Evolutionary conservation across 92 coral and sea anemone species (phyloP).

Genomic region (Siderastrea siderea): DNA sequence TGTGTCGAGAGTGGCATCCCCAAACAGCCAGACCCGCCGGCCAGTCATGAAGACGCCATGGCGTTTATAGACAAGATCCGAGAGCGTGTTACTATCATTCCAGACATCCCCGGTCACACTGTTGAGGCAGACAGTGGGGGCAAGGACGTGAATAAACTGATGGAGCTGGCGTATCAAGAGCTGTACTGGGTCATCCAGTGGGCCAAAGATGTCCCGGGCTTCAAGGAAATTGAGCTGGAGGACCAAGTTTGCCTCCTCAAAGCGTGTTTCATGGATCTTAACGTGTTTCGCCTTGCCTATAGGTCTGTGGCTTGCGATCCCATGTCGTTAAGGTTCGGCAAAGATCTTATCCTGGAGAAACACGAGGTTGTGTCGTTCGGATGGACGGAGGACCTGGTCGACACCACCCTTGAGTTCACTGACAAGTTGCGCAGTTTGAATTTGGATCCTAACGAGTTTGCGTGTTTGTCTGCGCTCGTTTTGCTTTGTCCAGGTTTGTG

Average conservation of each 20-base stretch:
- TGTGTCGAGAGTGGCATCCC: conserved; percentile 6
- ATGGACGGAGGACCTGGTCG: conserved; percentile 88
- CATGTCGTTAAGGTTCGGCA: conserved; percentile 83
- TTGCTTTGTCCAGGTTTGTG: conserved; percentile 90
- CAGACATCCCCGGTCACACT: conserved; percentile 51
- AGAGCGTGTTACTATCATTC: conserved; percentile 58
- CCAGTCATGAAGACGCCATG: conserved; percentile 74
- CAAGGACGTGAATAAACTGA: conserved; percentile 71
- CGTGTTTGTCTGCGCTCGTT: conserved; percentile 87
- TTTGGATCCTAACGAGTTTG: conserved; percentile 91
- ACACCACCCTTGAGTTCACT: conserved; percentile 91
- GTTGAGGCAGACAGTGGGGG: conserved; percentile 21
- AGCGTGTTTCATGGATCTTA: conserved; percentile 94
- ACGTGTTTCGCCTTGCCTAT: conserved; percentile 92
- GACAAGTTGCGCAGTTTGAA: conserved; percentile 87
- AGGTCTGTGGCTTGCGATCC: conserved; percentile 90
- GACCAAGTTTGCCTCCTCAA: conserved; percentile 92
- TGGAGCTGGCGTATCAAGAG: conserved; percentile 92
- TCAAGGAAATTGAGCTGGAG: conserved; percentile 80
- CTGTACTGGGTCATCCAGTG: conserved; percentile 85
- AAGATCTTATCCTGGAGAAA: conserved; percentile 61
- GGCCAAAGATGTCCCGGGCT: conserved; percentile 97
- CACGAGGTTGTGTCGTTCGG: conserved; percentile 83
- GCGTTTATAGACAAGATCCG: conserved; percentile 72
- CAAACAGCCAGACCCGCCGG: neutral